Base-by-base conservation (phyloP, 2,888 invertebrate species). In the Drosophila emarginata region DNA sequence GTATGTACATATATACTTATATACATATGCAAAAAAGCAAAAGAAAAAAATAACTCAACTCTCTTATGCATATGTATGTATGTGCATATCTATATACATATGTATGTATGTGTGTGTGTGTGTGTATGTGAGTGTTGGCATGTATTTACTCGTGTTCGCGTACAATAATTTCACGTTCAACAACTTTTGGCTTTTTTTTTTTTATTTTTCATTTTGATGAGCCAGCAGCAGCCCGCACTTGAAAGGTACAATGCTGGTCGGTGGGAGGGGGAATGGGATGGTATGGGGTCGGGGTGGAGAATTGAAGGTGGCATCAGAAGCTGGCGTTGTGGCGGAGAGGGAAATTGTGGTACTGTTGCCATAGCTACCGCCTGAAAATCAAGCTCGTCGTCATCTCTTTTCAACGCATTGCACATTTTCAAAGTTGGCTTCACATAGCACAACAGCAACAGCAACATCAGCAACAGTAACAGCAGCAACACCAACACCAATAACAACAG, bases 111-210 rank as follows among this genome's bases (percentile, higher is more conserved):
- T 40, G 40, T 59, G 14, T 28, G 32, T 59, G 26, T 32, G 39
- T 62, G 21, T 37, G 14, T 28, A 21, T 59, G 26, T 32, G 39
- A 56, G 21, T 37, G 14, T 61, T 68, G 64, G 70, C 58, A 62
- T 45, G 78, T 82, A 86, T 81, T 81, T 85, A 82, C 87, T 83
- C 83, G 78, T 86, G 87, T 86, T 86, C 84, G 82, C 84, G 74
- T 82, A 82, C 81, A 86, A 82, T 82, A 86, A 82, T 82, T 82
- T 82, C 82, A 82, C 82, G 87, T 82, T 82, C 82, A 82, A 82
- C 82, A 82, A 86, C 82, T 82, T 82, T 82, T 82, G 82, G 82
- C 87, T 86, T 82, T 80, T 21, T 45, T 45, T 45, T 45, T 32
- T 7, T 32, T 32, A 14, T 40, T 45, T 45, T 45, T 45, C 21